Base-by-base conservation (phyloP, 35 echinoderm and acorn worm species). In the Apostichopus californicus region DNA sequence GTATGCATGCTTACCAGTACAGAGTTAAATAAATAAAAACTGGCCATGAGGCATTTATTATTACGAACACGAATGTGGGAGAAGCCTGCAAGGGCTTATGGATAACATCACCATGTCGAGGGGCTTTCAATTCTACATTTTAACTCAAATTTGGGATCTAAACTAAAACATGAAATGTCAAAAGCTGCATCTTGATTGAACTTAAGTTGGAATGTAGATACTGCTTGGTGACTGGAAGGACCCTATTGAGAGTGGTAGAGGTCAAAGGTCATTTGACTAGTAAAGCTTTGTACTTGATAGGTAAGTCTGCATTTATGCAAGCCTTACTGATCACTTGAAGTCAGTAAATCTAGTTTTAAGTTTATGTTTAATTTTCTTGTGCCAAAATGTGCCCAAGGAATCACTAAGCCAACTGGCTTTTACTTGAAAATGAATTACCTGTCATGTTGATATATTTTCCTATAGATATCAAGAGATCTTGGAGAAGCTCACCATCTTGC, bases 401-500 rank as follows among this genome's bases (percentile, higher is more conserved):
- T 6, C 52, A 23, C 22, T 12, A 20, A 20, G 12, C n/a, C 2
- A 4, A 20, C n/a, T 12, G 68, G 68, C 12, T 14, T 78, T 78
- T n/a, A 78, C 28, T 14, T 18, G 26, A 8, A 64, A 64, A 14
- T 15, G 52, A 65, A 24, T 11, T 23, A 22, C 0, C 21, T 68
- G 13, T 73, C 23, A 26, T 18, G 14, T 87, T 6, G 14, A 66
- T 87, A 46, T 46, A 46, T 46, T 46, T 46, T 46, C 34, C 34
- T 46, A 46, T 73, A 93, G 92, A 80, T 46, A 10, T 46, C 77
- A 66, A 94, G 93, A 83, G 93, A 94, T 57, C 75, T 72, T 57
- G 61, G 71, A 9, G 93, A 94, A 81, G 93, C 93, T 5, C 93
- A 94, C 60, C 93, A 94, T 66, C 54, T 90, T 18, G 93, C 93